These are phyloP conservation scores for Lithophane leautieri DNA, from an alignment of 2,888 invertebrate species.

Conservation along the genomic window DNA sequence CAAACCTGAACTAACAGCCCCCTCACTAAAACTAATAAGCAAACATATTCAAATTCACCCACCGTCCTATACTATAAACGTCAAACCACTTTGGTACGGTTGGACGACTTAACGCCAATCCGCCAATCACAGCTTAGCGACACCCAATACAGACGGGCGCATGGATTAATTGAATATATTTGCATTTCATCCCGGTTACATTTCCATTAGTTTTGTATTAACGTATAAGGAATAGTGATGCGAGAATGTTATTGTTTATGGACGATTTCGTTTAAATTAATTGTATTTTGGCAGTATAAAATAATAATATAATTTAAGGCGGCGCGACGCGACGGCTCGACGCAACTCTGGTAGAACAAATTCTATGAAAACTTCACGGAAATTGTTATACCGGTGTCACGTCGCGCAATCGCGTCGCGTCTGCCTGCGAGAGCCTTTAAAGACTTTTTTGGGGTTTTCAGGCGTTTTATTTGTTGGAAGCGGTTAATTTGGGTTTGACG, in stretches of 20 bases:
- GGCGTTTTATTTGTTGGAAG: neutral
- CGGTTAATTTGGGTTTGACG: neutral
- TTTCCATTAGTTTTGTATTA: constrained; percentile 88
- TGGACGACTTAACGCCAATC: constrained; percentile 88
- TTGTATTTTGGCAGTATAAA: constrained; percentile 10
- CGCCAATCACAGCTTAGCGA: constrained; percentile 87
- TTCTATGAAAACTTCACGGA: too few species aligned
- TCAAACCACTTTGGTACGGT: constrained; percentile 81
- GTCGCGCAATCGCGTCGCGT: too few species aligned
- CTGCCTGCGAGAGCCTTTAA: too few species aligned
- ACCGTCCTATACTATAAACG: constrained; percentile 78
- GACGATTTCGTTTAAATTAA: constrained; percentile 17
- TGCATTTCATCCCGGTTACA: constrained; percentile 86
- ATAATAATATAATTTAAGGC: constrained; percentile 11
- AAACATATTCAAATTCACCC: constrained; percentile 83
- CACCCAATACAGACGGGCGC: constrained; percentile 86
- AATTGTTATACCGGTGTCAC: too few species aligned
- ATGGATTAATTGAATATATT: constrained; percentile 90
- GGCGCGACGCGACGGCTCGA: too few species aligned
- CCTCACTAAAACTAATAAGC: constrained; percentile 78
- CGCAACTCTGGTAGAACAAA: too few species aligned
- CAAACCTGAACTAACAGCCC: constrained; percentile 65
- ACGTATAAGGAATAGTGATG: constrained; percentile 47
- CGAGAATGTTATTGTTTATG: constrained; percentile 11
- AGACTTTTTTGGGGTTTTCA: neutral